These are phyloP conservation scores for Tigriopus californicus DNA, from an alignment of 2,888 invertebrate species.

Conservation along the genomic window DNA sequence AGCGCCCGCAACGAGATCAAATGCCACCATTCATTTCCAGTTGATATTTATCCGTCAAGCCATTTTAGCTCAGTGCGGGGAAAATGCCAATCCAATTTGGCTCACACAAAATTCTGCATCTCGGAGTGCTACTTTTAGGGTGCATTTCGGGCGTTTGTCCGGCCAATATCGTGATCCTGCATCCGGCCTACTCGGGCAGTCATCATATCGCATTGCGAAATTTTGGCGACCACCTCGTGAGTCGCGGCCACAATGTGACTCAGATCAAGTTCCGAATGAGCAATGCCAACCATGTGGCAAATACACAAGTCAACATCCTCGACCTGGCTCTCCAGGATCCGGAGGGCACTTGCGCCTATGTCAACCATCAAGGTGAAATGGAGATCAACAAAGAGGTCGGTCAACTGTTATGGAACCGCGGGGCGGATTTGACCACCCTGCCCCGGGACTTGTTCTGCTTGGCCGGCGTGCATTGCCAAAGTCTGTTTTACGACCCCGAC, in stretches of 20 bases:
- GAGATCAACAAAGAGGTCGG: background rate
- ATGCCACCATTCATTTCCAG: too few relatives aligned
- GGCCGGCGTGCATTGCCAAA: constrained; percentile 1
- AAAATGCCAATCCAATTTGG: too few relatives aligned
- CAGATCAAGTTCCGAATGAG: constrained; percentile 18
- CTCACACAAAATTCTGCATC: too few relatives aligned
- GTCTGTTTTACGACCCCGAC: background rate
- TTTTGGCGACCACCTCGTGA: constrained; percentile 19
- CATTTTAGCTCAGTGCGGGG: too few relatives aligned
- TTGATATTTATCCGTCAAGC: too few relatives aligned
- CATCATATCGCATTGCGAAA: constrained; percentile 18
- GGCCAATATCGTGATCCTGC: constrained; percentile 18
- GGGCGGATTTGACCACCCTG: background rate
- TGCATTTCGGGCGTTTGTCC: background rate
- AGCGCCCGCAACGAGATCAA: too few relatives aligned
- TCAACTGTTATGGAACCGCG: background rate
- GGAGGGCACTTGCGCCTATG: background rate
- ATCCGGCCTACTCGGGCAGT: constrained; percentile 20
- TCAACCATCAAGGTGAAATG: background rate
- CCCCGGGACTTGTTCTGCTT: constrained; percentile 5
- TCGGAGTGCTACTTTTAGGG: background rate
- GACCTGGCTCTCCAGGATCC: background rate
- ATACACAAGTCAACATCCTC: background rate
- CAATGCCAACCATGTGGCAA: background rate
- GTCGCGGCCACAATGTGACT: constrained; percentile 19